Base-by-base conservation (phyloP, 1,140 invertebrate species). In the Coptotermes formosanus region DNA sequence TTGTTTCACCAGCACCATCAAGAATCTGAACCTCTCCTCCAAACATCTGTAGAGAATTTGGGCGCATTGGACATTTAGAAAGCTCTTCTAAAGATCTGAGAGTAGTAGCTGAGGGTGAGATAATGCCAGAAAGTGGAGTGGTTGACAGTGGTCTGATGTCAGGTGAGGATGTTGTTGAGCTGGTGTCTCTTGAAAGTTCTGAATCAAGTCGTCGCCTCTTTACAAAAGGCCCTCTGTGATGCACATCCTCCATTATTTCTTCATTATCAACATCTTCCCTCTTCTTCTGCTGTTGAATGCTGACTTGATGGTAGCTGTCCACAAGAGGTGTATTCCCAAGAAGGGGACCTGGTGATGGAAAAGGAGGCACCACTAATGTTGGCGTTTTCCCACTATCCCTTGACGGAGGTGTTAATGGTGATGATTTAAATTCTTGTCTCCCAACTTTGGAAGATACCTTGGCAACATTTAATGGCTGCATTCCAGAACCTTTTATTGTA, bases 271-370 rank as follows among this genome's bases (percentile, higher is more conserved):
- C n/a, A 32, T 43, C 55, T 84, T 86, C 86, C 45, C 32, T 84
- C 59, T 32, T 84, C 7, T 84, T 84, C 59, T 84, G 30, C 23
- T 52, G 45, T 32, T 38, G 44, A n/a, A 30, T 30, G 8, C 89
- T 90, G 84, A 96, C 2, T 30, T 75, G 64, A 16, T 75, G 64
- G n/a, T 75, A 75, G 64, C 64, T 75, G n/a, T 75, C 95, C n/a
- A 97, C 94, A 44, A 97, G 90, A 52, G 95, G 92, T 16, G 96
- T 97, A 88, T 95, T 95, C 6, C 96, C 95, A 30, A 96, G 91
- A 86, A 96, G 91, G 1, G 96, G 96, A 0, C 96, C 96, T 0
- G 96, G 96, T 19, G 95, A 96, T 16, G 95, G 94, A 30, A 75
- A 75, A 30, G 64, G 64, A 25, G 64, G 64, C n/a, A 75, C n/a